Evolutionary conservation across 2,797 vertebrate species (phyloP).

Genomic region (Halcyon smyrnensis): DNA sequence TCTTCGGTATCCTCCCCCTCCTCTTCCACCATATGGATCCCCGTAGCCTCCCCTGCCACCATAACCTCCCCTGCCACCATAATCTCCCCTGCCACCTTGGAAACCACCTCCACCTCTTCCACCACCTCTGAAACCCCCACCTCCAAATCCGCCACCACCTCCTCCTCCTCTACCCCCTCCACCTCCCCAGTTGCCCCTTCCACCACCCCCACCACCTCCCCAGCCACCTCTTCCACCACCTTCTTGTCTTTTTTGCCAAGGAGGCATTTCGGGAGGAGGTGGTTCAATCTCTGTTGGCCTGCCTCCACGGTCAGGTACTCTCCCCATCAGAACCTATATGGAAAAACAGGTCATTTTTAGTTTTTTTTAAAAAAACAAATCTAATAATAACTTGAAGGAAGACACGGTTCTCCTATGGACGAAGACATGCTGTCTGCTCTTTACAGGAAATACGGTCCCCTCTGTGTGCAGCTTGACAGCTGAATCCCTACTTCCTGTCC

Average conservation of each 20-base stretch:
- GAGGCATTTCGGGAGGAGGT: slow-evolving; percentile 94
- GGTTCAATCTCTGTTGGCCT: slow-evolving; percentile 91
- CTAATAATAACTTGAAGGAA: neutral
- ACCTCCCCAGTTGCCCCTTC: slow-evolving; percentile 67
- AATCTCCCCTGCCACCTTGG: slow-evolving; percentile 50
- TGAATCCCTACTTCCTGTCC: neutral
- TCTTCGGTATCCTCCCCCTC: slow-evolving; percentile 75
- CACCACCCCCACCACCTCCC: slow-evolving; percentile 70
- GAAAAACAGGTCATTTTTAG: neutral
- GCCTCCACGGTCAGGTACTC: slow-evolving; percentile 95
- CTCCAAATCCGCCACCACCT: slow-evolving; percentile 15
- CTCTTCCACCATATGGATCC: slow-evolving; percentile 74
- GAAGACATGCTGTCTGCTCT: neutral
- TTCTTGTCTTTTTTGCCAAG: slow-evolving; percentile 94
- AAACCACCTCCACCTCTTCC: slow-evolving; percentile 40
- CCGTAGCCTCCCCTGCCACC: slow-evolving; percentile 79
- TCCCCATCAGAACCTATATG: slow-evolving; percentile 92
- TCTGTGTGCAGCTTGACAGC: neutral
- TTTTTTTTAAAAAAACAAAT: neutral
- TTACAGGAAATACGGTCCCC: neutral
- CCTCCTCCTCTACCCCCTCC: slow-evolving; percentile 60
- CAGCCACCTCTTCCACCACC: slow-evolving; percentile 83
- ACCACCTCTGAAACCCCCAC: slow-evolving; percentile 38
- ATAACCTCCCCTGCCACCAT: slow-evolving; percentile 71
- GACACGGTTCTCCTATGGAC: neutral